phyloP scores from a whole-genome alignment of 2,888 invertebrate genomes.

The Colostygia pectinataria region DNA sequence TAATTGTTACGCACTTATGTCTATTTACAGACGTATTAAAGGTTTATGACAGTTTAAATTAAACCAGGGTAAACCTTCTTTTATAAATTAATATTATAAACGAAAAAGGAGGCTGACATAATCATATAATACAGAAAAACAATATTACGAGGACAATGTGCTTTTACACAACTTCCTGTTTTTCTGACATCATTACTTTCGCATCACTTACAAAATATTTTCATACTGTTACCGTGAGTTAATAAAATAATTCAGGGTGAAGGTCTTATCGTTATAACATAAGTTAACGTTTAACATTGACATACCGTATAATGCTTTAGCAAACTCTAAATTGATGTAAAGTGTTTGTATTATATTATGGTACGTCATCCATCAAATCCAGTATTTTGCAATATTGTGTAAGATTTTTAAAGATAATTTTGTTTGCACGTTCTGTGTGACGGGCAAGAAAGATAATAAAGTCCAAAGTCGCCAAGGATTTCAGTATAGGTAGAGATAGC shows the following conservation, averaged over 20 bases:
- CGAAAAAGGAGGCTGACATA: too few relatives aligned
- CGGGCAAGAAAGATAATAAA: not conserved
- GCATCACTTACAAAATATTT: slow-evolving; percentile 25
- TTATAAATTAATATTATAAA: too few relatives aligned
- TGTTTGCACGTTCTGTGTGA: not conserved
- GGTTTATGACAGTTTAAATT: too few relatives aligned
- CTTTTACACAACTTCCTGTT: slow-evolving; percentile 27
- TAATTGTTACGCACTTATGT: too few relatives aligned
- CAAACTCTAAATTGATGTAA: slow-evolving; percentile 35
- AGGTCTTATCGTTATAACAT: slow-evolving; percentile 35
- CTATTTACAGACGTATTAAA: too few relatives aligned
- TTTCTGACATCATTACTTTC: slow-evolving; percentile 25
- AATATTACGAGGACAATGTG: not conserved
- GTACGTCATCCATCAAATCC: not conserved
- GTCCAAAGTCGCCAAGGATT: slow-evolving; percentile 3
- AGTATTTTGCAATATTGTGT: slow-evolving; percentile 3
- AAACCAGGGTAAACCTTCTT: too few relatives aligned
- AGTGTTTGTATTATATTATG: slow-evolving; percentile 14
- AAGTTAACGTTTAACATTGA: slow-evolving; percentile 36
- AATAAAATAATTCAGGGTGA: slow-evolving; percentile 36
- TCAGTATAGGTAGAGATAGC: not conserved
- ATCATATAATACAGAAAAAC: not conserved
- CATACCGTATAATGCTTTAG: slow-evolving; percentile 34
- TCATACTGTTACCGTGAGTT: not conserved
- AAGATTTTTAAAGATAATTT: slow-evolving; percentile 1